Evolutionary conservation across 2,113 vertebrate species (phyloP).

Genomic region (Lanius ludovicianus): DNA sequence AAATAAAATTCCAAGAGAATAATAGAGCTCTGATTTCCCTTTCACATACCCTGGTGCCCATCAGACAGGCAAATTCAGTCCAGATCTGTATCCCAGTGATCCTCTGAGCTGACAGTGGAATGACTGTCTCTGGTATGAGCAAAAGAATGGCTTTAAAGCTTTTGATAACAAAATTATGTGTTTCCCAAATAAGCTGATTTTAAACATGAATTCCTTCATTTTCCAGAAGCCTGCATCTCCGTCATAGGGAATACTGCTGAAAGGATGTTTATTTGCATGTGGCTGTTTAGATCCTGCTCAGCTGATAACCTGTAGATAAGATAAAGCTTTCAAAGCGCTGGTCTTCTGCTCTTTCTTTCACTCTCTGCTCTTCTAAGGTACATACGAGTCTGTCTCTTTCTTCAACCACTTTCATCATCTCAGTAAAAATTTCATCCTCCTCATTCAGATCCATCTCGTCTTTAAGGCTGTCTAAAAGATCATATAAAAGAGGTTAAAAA

Average conservation of each 20-base stretch:
- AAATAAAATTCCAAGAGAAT: slow-evolving; percentile 47
- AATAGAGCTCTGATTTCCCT: not conserved
- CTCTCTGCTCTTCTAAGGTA: slow-evolving; percentile 85
- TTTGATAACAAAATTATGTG: not conserved
- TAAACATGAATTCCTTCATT: not conserved
- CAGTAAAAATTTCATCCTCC: slow-evolving; percentile 79
- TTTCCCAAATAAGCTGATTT: not conserved
- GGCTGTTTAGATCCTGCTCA: slow-evolving; percentile 73
- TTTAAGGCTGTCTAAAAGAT: slow-evolving; percentile 79
- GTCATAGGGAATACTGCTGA: not conserved
- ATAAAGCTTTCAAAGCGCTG: slow-evolving; percentile 79
- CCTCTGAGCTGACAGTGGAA: not conserved
- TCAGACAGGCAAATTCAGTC: not conserved
- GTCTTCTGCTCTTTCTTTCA: slow-evolving; percentile 84
- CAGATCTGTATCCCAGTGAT: not conserved
- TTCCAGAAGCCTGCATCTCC: not conserved
- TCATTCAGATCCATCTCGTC: slow-evolving; percentile 76
- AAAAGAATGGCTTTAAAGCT: not conserved
- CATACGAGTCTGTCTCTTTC: slow-evolving; percentile 82
- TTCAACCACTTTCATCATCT: slow-evolving; percentile 89
- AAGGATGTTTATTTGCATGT: not conserved
- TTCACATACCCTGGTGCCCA: not conserved
- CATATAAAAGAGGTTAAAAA: slow-evolving; percentile 4
- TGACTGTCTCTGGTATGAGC: not conserved
- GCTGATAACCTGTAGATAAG: slow-evolving; percentile 76